Percentiles rank a stretch among this genome's conserved stretches.
Conservation (phyloP, 2,113 vertebrate genomes). For the Theristicus caerulescens region DNA sequence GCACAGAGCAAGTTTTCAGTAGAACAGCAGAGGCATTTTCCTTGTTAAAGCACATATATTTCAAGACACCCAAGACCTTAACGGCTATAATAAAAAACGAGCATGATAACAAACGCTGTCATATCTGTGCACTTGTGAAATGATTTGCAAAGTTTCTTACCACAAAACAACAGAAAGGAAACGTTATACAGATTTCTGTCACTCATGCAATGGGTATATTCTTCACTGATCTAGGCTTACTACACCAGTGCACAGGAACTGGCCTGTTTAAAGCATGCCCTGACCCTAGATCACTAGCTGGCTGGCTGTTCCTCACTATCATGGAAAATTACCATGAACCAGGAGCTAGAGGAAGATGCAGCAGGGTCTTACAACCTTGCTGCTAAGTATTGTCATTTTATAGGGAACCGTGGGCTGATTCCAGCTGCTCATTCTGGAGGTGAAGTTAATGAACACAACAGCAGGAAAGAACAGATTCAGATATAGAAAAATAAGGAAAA, state of each 20-base stretch:
- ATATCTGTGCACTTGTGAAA: not conserved
- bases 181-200: not conserved
- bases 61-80: not conserved
- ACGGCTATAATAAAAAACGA: not conserved
- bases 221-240: not conserved
- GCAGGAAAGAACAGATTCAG: not conserved
- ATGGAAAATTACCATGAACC: not conserved
- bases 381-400: not conserved
- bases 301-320: not conserved
- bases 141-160: not conserved
- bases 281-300: too few relatives aligned
- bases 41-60: not conserved
- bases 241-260: not conserved
- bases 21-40: not conserved
- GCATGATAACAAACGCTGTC: not conserved
- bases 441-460: not conserved
- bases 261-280: not conserved
- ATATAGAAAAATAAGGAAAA: not conserved
- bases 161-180: not conserved
- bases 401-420: not conserved
- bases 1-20: not conserved
- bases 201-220: accelerated
- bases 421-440: not conserved
- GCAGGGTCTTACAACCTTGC: not conserved
- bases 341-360: not conserved